phyloP scores from a whole-genome alignment of 2,888 invertebrate species.

The Tridacna gigas region DNA sequence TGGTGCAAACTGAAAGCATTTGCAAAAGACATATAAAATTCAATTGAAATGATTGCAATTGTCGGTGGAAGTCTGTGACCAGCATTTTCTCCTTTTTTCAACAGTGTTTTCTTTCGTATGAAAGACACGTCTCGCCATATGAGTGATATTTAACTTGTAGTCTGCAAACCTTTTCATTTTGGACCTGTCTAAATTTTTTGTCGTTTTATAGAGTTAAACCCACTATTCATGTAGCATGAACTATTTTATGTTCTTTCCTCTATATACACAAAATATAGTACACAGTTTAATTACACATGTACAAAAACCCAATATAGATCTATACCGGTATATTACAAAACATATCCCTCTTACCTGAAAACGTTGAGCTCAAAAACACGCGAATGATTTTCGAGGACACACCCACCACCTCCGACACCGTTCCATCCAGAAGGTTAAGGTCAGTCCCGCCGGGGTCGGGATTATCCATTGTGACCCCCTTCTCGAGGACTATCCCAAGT shows the following conservation, averaged over 20 bases:
- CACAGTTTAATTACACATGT: not conserved
- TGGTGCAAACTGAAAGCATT: too few species aligned
- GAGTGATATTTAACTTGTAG: not conserved
- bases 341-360: constrained; percentile 57
- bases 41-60: too few species aligned
- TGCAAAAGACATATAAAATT: too few species aligned
- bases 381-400: constrained; percentile 56
- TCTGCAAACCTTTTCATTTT: too few species aligned
- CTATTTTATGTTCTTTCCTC: too few species aligned
- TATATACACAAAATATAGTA: not conserved
- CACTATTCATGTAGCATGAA: too few species aligned
- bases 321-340: not conserved
- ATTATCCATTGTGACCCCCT: not conserved
- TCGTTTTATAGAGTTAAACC: too few species aligned
- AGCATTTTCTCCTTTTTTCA: too few species aligned
- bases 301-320: not conserved
- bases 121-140: not conserved
- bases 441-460: constrained; percentile 16
- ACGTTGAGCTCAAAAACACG: constrained; percentile 63
- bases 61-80: too few species aligned
- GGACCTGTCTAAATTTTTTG: too few species aligned
- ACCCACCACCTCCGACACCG: constrained; percentile 42
- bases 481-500: not conserved
- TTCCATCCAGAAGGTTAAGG: constrained; percentile 49
- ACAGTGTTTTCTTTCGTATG: too few species aligned